Conservation (phyloP, 1,140 invertebrate genomes). For the Megathymus violae region DNA sequence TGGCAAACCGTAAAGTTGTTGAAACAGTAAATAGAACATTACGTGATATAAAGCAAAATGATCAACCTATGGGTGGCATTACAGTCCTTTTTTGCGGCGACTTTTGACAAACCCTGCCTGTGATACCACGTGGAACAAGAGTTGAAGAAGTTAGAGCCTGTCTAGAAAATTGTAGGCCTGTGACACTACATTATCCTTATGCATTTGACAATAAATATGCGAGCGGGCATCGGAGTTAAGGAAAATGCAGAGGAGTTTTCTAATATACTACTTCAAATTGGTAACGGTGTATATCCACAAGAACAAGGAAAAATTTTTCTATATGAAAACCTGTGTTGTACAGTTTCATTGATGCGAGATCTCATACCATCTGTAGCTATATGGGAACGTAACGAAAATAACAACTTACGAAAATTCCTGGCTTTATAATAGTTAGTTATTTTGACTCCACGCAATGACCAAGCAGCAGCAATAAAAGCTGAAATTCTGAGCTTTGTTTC, state of each 20-base stretch:
- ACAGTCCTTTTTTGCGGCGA: slow-evolving; percentile 64
- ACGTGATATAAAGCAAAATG: slow-evolving; percentile 39
- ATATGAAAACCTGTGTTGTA: background rate
- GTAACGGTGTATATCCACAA: no score
- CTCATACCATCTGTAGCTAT: slow-evolving; percentile 41
- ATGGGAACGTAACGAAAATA: slow-evolving; percentile 41
- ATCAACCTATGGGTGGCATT: slow-evolving; percentile 54
- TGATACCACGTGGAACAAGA: slow-evolving; percentile 39
- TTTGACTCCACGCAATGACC: slow-evolving; percentile 44
- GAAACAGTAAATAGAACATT: slow-evolving; percentile 45
- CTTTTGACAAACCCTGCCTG: slow-evolving; percentile 49
- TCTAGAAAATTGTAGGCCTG: slow-evolving; percentile 36
- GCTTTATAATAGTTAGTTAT: slow-evolving; percentile 59
- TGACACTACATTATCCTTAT: slow-evolving; percentile 14
- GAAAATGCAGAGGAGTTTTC: background rate
- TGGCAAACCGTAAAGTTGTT: slow-evolving; percentile 42
- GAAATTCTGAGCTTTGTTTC: slow-evolving; percentile 3
- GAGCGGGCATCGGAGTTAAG: background rate
- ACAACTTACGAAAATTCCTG: slow-evolving; percentile 48
- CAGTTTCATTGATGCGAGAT: slow-evolving; percentile 38
- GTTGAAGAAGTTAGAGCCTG: slow-evolving; percentile 45
- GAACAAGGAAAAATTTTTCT: background rate
- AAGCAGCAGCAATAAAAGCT: slow-evolving; percentile 32
- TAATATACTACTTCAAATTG: background rate
- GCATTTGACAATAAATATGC: slow-evolving; percentile 1